A percentile compares a stretch with the other conserved stretches of the same genome.
phyloP scores from a whole-genome alignment of 2,888 invertebrate species.

The Stenoptilia bipunctidactyla region DNA sequence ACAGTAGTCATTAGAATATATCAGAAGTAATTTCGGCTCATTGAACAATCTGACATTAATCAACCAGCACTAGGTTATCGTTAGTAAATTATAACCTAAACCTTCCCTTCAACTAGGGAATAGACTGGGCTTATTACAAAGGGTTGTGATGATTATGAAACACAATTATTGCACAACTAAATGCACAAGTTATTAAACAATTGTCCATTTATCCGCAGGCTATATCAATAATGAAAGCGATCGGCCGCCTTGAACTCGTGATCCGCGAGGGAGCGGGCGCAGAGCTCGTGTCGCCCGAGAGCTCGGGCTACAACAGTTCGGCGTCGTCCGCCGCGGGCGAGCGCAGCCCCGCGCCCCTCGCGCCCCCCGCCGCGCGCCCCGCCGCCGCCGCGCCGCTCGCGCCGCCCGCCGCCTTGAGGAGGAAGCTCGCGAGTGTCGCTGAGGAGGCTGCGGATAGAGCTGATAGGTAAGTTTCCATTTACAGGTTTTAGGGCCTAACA shows the following conservation, averaged over 20 bases:
- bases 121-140: no score
- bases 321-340: constrained; percentile 85
- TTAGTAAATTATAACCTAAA: no score
- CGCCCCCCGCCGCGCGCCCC: constrained; percentile 74
- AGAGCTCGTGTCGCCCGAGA: constrained; percentile 85
- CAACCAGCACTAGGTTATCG: no score
- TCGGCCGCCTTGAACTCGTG: constrained; percentile 80
- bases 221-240: constrained; percentile 83
- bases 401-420: constrained; percentile 76
- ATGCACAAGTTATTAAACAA: no score
- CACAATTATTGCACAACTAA: no score
- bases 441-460: constrained; percentile 78
- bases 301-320: constrained; percentile 87
- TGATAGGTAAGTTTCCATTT: constrained; percentile 49
- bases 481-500: no score
- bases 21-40: no score
- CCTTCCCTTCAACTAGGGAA: no score
- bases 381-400: constrained; percentile 80
- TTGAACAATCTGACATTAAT: no score
- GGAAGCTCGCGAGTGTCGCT: constrained; percentile 79
- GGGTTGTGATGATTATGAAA: no score
- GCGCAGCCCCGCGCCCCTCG: constrained; percentile 70
- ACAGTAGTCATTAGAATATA: no score
- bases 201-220: constrained; percentile 64
- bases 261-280: constrained; percentile 84